A percentile compares a stretch with the other conserved stretches of the same genome.
phyloP scores from a whole-genome alignment of 2,797 vertebrate genomes.

The Euthynnus affinis region DNA sequence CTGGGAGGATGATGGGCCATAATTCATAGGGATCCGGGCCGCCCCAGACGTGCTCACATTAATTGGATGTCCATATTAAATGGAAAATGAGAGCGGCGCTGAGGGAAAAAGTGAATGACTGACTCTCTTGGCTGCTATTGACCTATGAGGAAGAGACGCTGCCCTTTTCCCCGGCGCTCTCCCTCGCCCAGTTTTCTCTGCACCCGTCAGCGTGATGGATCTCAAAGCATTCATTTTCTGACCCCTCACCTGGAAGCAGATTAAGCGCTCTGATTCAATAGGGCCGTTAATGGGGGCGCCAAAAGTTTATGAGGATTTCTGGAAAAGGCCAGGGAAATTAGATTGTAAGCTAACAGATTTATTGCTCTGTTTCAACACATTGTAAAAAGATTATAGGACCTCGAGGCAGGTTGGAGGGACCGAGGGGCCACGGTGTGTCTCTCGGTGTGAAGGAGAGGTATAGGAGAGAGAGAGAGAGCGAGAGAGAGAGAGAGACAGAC shows the following conservation, averaged over 20 bases:
- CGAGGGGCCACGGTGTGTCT: slow-evolving; percentile 62
- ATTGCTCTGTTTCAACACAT: slow-evolving; percentile 99
- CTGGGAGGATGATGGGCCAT: slow-evolving; percentile 92
- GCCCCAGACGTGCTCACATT: slow-evolving; percentile 91
- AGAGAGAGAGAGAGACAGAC: slow-evolving; percentile 56
- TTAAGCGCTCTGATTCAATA: slow-evolving; percentile 98
- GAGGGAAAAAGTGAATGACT: slow-evolving; percentile 95
- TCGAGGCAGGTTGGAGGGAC: slow-evolving; percentile 81
- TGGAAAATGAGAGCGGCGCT: slow-evolving; percentile 92
- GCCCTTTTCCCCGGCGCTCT: slow-evolving; percentile 95
- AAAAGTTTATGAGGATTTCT: slow-evolving; percentile 99
- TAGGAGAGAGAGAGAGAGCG: slow-evolving; percentile 51
- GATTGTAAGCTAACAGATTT: slow-evolving; percentile 99
- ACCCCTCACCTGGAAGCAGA: slow-evolving; percentile 98
- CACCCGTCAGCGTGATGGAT: slow-evolving; percentile 99
- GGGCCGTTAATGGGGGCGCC: slow-evolving; percentile 94
- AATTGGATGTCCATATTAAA: slow-evolving; percentile 99
- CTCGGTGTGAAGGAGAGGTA: slow-evolving; percentile 67
- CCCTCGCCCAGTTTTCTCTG: slow-evolving; percentile 97
- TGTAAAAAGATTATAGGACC: slow-evolving; percentile 96
- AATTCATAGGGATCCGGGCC: slow-evolving; percentile 95
- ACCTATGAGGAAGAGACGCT: slow-evolving; percentile 98
- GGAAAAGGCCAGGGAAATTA: slow-evolving; percentile 99
- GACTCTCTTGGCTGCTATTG: slow-evolving; percentile 99
- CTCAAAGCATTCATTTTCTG: slow-evolving; percentile 99